Conservation (phyloP, 2,113 vertebrate genomes). For the Hucho hucho region DNA sequence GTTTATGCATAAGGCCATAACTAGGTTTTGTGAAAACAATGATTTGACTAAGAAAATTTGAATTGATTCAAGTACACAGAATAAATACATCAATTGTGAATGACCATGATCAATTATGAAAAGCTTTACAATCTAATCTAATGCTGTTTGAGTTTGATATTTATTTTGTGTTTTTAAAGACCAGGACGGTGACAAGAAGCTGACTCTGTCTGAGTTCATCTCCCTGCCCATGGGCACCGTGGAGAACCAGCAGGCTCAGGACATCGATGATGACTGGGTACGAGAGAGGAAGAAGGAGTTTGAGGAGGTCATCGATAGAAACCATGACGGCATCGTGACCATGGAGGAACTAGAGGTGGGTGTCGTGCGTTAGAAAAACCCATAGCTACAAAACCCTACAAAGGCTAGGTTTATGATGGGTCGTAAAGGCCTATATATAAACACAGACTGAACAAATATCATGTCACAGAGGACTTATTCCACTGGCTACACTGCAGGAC, state of each 20-base stretch:
- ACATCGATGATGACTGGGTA: slow-evolving; percentile 94
- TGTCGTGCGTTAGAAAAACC: neutral
- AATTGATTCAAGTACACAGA: too few relatives aligned
- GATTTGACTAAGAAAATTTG: too few relatives aligned
- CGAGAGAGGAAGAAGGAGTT: slow-evolving; percentile 91
- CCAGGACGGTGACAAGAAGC: slow-evolving; percentile 88
- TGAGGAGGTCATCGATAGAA: slow-evolving; percentile 87
- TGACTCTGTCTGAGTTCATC: slow-evolving; percentile 91
- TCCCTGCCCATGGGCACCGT: slow-evolving; percentile 91
- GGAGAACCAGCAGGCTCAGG: slow-evolving; percentile 92
- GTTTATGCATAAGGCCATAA: too few relatives aligned
- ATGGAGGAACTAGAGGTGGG: slow-evolving; percentile 92
- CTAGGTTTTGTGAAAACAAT: too few relatives aligned
- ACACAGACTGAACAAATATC: too few relatives aligned
- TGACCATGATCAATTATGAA: too few relatives aligned
- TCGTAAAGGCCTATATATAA: too few relatives aligned
- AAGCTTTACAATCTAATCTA: neutral
- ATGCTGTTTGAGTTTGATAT: neutral
- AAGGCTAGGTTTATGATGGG: too few relatives aligned
- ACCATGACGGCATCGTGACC: slow-evolving; percentile 85
- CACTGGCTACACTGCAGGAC: too few relatives aligned
- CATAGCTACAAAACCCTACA: too few relatives aligned
- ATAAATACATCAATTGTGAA: too few relatives aligned
- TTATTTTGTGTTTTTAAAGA: slow-evolving; percentile 65
- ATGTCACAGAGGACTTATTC: too few relatives aligned